Percentiles rank a stretch among this genome's conserved stretches.
Conservation (phyloP, 1,140 invertebrate species). For the Nephotettix cincticeps region DNA sequence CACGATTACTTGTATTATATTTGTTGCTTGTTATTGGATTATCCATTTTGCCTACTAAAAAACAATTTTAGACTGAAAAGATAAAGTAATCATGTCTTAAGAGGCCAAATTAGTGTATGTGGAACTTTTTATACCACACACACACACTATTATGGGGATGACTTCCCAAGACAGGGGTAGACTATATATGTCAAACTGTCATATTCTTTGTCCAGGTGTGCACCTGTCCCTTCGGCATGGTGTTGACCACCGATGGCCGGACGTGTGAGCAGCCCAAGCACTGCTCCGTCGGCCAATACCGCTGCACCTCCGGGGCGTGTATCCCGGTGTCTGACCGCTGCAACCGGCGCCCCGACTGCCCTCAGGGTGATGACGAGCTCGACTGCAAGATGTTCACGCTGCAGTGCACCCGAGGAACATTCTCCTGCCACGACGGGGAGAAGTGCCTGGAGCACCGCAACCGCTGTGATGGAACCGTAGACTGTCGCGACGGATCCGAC, state of each 20-base stretch:
- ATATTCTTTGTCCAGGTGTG: constrained; percentile 48
- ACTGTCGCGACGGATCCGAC: constrained; percentile 67
- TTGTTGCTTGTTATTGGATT: no score
- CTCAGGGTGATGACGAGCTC: constrained; percentile 59
- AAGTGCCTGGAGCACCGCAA: constrained; percentile 37
- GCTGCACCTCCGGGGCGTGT: constrained; percentile 41
- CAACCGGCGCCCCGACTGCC: constrained; percentile 60
- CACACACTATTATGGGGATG: no score
- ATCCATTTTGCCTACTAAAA: no score
- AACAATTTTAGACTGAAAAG: no score
- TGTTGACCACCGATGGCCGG: constrained; percentile 49
- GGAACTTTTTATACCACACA: no score
- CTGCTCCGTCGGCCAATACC: constrained; percentile 39
- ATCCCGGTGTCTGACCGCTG: constrained; percentile 46
- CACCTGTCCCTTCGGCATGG: constrained; percentile 60
- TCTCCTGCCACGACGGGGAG: constrained; percentile 58
- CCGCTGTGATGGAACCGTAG: constrained; percentile 35
- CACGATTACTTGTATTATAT: no score
- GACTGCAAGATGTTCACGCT: constrained; percentile 42
- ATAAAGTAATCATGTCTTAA: no score
- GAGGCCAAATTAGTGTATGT: no score
- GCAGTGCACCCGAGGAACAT: constrained; percentile 53
- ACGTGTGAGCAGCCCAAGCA: constrained; percentile 49
- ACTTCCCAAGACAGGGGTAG: no score
- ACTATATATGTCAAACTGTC: no score